phyloP scores from a whole-genome alignment of 2,113 vertebrate genomes.

The Albula goreensis region DNA sequence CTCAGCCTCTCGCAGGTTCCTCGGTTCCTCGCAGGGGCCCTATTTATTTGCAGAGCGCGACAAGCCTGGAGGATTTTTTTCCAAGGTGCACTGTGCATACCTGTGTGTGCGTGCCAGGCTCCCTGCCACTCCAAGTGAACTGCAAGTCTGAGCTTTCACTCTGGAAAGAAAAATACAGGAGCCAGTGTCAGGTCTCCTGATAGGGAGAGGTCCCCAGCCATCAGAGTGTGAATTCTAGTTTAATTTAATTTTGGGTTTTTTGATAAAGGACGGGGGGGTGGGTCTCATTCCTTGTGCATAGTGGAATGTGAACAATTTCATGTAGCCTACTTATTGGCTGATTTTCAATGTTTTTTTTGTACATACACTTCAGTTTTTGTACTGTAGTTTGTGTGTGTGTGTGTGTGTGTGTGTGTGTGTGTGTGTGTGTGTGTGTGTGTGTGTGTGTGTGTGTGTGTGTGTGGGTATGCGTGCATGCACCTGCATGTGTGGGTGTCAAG shows the following conservation, averaged over 20 bases:
- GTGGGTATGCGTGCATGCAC: neutral
- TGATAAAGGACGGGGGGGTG: neutral
- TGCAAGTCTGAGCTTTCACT: neutral
- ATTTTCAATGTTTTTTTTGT: neutral
- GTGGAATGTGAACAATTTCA: neutral
- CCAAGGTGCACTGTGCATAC: neutral
- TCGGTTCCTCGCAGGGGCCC: neutral
- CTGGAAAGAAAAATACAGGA: constrained; percentile 14
- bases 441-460: too few relatives aligned
- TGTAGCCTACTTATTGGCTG: neutral
- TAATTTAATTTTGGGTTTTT: too few relatives aligned
- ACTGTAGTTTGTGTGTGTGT: neutral
- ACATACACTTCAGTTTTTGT: neutral
- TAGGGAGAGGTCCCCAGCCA: neutral
- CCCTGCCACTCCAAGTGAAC: neutral
- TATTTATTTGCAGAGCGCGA: neutral
- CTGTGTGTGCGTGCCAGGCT: neutral
- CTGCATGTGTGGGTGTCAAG: neutral
- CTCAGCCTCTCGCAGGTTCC: neutral
- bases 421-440: neutral
- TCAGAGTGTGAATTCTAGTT: neutral
- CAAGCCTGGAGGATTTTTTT: neutral
- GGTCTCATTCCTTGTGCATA: neutral
- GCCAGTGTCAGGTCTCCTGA: neutral
- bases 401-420: neutral